phyloP scores from a whole-genome alignment of 2,888 invertebrate genomes.

The Hoplodrina ambigua region DNA sequence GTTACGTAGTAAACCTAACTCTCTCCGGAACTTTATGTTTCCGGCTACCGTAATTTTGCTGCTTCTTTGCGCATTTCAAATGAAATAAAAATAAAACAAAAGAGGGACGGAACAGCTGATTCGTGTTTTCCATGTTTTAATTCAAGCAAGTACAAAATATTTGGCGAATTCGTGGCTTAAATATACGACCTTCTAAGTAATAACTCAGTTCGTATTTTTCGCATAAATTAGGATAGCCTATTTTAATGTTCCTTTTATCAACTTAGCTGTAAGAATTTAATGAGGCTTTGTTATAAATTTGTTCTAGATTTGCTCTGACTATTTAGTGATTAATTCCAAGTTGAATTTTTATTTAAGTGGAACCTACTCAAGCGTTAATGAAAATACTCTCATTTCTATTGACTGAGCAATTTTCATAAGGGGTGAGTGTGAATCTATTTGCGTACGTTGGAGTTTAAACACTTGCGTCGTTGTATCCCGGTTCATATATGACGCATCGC shows the following conservation, averaged over 20 bases:
- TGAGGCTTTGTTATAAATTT: slow-evolving; percentile 12
- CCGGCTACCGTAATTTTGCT: slow-evolving; percentile 34
- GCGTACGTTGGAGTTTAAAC: slow-evolving; percentile 7
- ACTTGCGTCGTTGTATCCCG: slow-evolving; percentile 13
- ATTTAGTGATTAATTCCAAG: background rate
- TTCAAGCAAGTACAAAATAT: slow-evolving; percentile 50
- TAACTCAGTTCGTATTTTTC: slow-evolving; percentile 37
- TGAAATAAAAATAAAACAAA: slow-evolving; percentile 41
- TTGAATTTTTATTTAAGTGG: background rate
- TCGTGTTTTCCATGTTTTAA: slow-evolving; percentile 49
- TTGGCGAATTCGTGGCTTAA: slow-evolving; percentile 45
- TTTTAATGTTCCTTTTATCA: slow-evolving; percentile 21
- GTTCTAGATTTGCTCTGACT: background rate
- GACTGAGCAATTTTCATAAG: slow-evolving; percentile 6
- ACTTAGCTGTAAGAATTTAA: slow-evolving; percentile 13
- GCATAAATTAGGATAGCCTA: slow-evolving; percentile 25
- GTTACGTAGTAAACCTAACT: slow-evolving; percentile 37
- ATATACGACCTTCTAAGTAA: slow-evolving; percentile 41
- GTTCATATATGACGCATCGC: slow-evolving; percentile 18
- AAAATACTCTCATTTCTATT: slow-evolving; percentile 3
- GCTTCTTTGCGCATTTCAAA: slow-evolving; percentile 34
- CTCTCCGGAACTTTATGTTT: slow-evolving; percentile 40
- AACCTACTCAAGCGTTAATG: slow-evolving; percentile 8
- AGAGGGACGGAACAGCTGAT: slow-evolving; percentile 43
- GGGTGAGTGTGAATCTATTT: slow-evolving; percentile 12